A percentile compares a stretch with the other conserved stretches of the same genome.
Evolutionary conservation across 2,113 vertebrate species (phyloP).

Genomic region (Shinisaurus crocodilurus): DNA sequence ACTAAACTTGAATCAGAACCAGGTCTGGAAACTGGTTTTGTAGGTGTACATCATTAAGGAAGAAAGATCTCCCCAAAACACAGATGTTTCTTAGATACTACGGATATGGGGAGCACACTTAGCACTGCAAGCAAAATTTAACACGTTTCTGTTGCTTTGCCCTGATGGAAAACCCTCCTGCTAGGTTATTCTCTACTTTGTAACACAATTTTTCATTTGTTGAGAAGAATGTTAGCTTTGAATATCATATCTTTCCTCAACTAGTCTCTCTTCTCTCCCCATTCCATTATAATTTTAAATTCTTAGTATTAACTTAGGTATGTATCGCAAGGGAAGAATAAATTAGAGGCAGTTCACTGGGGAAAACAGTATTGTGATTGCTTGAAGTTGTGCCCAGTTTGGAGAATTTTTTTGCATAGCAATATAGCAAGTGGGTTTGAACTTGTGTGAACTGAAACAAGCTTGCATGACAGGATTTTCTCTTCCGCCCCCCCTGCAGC

Average conservation of each 20-base stretch:
- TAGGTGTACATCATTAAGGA: background rate
- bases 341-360: background rate
- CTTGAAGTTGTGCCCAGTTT: background rate
- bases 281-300: background rate
- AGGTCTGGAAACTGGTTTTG: slow-evolving; percentile 79
- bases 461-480: background rate
- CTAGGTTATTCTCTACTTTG: background rate
- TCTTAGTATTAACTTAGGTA: background rate
- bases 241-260: background rate
- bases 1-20: slow-evolving; percentile 98
- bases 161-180: background rate
- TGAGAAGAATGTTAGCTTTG: background rate
- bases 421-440: background rate
- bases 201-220: background rate
- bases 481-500: too few relatives aligned
- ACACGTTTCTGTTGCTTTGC: background rate
- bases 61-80: background rate
- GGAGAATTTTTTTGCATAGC: background rate
- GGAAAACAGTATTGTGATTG: background rate
- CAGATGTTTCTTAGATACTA: background rate
- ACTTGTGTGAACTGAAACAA: background rate
- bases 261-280: background rate
- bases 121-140: background rate
- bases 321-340: background rate
- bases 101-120: background rate